Evolutionary conservation across 1,140 invertebrate genomes (phyloP), one percentile per base, ranked within the genome.

Genomic region (Ladona fulva): DNA sequence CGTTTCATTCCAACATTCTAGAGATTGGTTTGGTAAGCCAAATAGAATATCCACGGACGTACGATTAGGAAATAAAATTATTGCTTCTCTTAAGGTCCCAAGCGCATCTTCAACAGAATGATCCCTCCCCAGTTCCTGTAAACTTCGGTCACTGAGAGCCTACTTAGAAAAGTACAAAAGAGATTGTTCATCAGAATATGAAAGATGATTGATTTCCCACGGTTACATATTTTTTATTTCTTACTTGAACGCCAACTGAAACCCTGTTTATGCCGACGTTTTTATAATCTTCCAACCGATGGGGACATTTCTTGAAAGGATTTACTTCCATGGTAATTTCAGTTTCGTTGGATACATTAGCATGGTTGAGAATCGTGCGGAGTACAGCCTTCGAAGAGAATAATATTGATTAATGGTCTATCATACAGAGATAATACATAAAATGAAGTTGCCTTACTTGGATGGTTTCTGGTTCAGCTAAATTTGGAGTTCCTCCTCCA

Each of bases 31-130:
- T 25, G 83, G 84, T 37, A 79, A 78, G 16, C 83, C 83, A 83
- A 83, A 85, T 24, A 85, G 82, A 73, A 85, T n/a, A 80, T 85
- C 84, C 6, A 83, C 80, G 24, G 84, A 85, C 8, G 82, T 80
- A 25, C 52, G 74, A 19, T 79, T 79, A 25, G 79, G 78, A 78
- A 83, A 84, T 75, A 84, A 52, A 7, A 42, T 22, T 42, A 75
- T 80, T 0, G 82, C 82, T 37, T 77, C 75, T n/a, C 14, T 12
- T 22, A 66, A 22, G 14, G 52, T 66, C n/a, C n/a, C 14, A 3
- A 66, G 14, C 5, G 52, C 52, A 66, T 66, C 52, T 16, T 19
- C 16, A 66, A 66, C 52, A 6, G 16, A 19, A 22, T 66, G 52
- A 66, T 66, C 52, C 14, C 52, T 66, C 14, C 52, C 52, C 5